These are phyloP conservation scores for Lepidocolaptes lacrymiger DNA, from an alignment of 2,797 vertebrate species.

Conservation along the genomic window DNA sequence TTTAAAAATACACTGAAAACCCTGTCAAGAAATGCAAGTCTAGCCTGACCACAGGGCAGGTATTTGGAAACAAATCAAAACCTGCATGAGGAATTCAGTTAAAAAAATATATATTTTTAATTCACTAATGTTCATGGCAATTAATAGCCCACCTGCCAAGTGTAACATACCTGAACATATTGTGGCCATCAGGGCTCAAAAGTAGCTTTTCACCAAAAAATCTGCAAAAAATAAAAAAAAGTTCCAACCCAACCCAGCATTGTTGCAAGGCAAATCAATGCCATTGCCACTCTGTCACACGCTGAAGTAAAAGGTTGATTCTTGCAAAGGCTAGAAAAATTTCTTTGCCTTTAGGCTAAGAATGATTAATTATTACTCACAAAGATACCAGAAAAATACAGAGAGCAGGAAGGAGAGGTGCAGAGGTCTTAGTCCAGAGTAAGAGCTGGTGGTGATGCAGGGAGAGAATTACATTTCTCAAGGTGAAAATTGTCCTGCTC, in stretches of 20 bases:
- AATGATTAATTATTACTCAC: neutral
- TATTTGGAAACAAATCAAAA: constrained; percentile 60
- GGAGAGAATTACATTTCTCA: neutral
- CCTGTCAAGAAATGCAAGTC: neutral
- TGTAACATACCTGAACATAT: constrained; percentile 10
- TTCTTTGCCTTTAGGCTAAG: neutral
- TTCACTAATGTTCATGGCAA: constrained; percentile 9
- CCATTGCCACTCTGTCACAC: neutral
- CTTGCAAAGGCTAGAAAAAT: neutral
- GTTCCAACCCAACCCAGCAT: neutral
- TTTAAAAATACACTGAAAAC: neutral
- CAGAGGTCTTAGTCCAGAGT: neutral
- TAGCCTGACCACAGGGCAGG: neutral
- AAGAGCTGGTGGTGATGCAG: neutral
- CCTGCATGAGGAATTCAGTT: constrained; percentile 6
- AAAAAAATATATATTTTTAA: neutral
- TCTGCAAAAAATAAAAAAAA: neutral
- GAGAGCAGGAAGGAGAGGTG: neutral
- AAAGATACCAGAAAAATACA: neutral
- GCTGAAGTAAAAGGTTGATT: neutral
- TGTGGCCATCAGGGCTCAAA: constrained; percentile 19
- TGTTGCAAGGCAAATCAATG: neutral
- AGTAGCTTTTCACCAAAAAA: neutral
- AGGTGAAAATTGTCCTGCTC: neutral
- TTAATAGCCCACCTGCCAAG: constrained; percentile 46